phyloP scores from a whole-genome alignment of 2,113 vertebrate species.

The Hydrochoerus hydrochaeris region DNA sequence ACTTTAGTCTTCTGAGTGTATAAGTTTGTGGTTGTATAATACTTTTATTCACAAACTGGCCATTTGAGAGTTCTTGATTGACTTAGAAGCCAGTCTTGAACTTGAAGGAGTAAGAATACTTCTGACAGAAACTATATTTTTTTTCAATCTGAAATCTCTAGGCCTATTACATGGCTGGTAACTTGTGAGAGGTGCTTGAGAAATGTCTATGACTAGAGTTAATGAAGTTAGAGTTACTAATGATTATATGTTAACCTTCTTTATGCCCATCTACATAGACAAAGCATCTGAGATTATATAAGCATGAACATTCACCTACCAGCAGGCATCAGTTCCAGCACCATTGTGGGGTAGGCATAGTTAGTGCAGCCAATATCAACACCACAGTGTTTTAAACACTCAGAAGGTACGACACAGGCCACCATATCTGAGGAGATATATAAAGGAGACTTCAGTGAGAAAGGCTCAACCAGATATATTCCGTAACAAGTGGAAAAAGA shows the following conservation, averaged over 20 bases:
- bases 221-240: neutral
- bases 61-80: neutral
- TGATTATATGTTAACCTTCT: neutral
- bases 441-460: neutral
- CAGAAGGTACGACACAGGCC: slow-evolving; percentile 88
- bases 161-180: neutral
- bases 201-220: neutral
- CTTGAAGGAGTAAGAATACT: neutral
- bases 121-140: neutral
- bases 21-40: neutral
- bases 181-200: neutral
- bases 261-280: neutral
- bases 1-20: neutral
- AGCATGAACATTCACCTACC: slow-evolving; percentile 80
- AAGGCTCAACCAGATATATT: neutral
- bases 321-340: slow-evolving; percentile 91
- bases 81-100: neutral
- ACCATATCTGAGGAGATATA: slow-evolving; percentile 85
- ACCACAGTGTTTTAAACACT: slow-evolving; percentile 87
- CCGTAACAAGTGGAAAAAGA: neutral
- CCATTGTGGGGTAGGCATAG: slow-evolving; percentile 92
- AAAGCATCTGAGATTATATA: neutral
- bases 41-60: neutral
- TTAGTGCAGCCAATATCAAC: slow-evolving; percentile 90
- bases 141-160: neutral